Percentiles rank a stretch among this genome's conserved stretches.
Evolutionary conservation across 2,797 vertebrate genomes (phyloP).

Genomic region (Chrysocyon brachyurus): DNA sequence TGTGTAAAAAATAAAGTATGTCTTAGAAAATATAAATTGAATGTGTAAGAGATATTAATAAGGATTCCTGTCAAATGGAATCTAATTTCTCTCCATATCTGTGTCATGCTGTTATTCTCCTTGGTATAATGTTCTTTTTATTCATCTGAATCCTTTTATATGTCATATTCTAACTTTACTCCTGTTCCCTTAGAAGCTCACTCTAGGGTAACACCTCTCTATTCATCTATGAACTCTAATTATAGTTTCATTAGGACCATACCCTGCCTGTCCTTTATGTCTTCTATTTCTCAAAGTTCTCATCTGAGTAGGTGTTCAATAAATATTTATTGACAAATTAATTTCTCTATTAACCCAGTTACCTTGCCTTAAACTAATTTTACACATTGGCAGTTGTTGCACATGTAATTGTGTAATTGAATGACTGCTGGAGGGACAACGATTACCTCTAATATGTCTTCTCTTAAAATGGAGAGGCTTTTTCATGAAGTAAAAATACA

Average conservation of each 20-base stretch:
- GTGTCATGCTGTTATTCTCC: background rate
- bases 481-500: background rate
- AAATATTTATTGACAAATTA: conserved; percentile 43
- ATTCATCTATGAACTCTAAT: background rate
- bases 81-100: background rate
- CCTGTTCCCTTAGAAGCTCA: background rate
- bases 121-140: background rate
- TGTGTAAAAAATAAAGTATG: conserved; percentile 7
- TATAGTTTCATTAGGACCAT: background rate
- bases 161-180: background rate
- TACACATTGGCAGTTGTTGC: background rate
- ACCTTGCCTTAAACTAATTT: background rate
- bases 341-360: background rate
- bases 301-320: background rate
- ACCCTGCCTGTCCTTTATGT: background rate
- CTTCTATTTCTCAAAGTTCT: background rate
- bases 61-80: background rate
- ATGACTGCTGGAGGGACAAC: background rate
- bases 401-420: background rate
- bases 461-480: background rate
- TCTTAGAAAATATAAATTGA: background rate
- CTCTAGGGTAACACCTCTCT: background rate
- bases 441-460: background rate
- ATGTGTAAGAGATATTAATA: background rate
- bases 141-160: background rate